Conservation (phyloP, 2,888 invertebrate genomes). For the Stenoptilia bipunctidactyla region DNA sequence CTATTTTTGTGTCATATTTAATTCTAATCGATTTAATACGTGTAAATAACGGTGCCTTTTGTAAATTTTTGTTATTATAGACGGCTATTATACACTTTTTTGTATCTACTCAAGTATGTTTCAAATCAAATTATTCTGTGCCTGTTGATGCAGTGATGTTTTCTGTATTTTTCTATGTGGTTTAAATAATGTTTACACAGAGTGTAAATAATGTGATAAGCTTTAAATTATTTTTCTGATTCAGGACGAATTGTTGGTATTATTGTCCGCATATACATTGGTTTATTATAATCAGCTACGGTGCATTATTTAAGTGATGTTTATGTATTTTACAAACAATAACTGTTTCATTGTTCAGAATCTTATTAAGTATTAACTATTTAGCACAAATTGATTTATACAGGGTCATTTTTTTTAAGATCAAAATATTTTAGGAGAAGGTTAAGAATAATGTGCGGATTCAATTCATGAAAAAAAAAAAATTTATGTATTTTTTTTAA, state of each 20-base stretch:
- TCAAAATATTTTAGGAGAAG: too few relatives aligned
- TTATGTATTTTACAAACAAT: conserved; percentile 22
- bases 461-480: too few relatives aligned
- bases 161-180: conserved; percentile 13
- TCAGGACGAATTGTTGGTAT: conserved; percentile 19
- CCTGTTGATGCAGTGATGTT: background rate
- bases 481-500: conserved; percentile 18
- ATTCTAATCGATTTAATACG: conserved; percentile 19
- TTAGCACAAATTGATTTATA: conserved; percentile 14
- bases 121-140: conserved; percentile 6
- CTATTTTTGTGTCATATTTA: conserved; percentile 39
- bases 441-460: too few relatives aligned
- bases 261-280: conserved; percentile 34
- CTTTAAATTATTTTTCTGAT: conserved; percentile 65
- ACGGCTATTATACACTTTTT: conserved; percentile 20
- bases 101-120: conserved; percentile 3
- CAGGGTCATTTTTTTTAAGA: too few relatives aligned
- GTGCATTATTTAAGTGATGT: conserved; percentile 59
- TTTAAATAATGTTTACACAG: conserved; percentile 30
- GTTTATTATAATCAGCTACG: conserved; percentile 34
- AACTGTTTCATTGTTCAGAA: background rate
- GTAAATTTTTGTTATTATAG: conserved; percentile 27
- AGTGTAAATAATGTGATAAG: conserved; percentile 52
- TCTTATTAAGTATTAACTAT: conserved; percentile 18
- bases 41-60: conserved; percentile 25